phyloP scores from a whole-genome alignment of 2,888 invertebrate species.

The Drosophila picticornis region DNA sequence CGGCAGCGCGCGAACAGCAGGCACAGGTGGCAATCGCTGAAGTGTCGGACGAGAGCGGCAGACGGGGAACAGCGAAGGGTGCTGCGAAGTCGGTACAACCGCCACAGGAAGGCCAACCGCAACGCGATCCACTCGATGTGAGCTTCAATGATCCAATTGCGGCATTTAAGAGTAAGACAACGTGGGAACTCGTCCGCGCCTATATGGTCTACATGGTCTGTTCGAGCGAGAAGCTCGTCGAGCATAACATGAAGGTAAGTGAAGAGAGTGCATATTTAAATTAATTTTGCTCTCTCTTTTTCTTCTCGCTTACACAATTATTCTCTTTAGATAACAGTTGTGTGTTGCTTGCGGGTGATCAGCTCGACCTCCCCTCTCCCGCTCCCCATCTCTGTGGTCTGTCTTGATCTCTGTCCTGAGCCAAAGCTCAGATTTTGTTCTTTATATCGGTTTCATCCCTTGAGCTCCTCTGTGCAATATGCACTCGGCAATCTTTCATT shows the following conservation, averaged over 20 bases:
- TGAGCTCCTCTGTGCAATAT: background rate
- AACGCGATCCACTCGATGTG: slow-evolving; percentile 91
- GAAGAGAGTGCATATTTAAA: background rate
- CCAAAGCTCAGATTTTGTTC: background rate
- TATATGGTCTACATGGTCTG: slow-evolving; percentile 97
- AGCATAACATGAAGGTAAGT: slow-evolving; percentile 96
- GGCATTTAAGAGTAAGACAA: slow-evolving; percentile 98
- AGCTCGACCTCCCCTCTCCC: background rate
- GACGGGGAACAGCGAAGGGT: slow-evolving; percentile 8
- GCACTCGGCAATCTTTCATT: background rate
- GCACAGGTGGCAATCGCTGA: slow-evolving; percentile 44
- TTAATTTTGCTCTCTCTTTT: background rate
- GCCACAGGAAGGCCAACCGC: slow-evolving; percentile 68
- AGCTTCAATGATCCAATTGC: slow-evolving; percentile 95
- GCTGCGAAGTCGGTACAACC: slow-evolving; percentile 30
- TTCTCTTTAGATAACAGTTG: background rate
- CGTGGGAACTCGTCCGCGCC: slow-evolving; percentile 95
- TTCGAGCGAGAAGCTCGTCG: slow-evolving; percentile 93
- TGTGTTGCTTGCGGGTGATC: background rate
- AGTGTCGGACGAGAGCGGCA: background rate
- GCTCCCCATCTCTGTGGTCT: background rate
- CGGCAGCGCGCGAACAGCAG: slow-evolving; percentile 46
- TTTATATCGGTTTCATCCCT: background rate
- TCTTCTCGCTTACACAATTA: background rate
- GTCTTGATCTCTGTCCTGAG: background rate